Conservation (phyloP, 2,113 vertebrate genomes). For the Dipodomys spectabilis region DNA sequence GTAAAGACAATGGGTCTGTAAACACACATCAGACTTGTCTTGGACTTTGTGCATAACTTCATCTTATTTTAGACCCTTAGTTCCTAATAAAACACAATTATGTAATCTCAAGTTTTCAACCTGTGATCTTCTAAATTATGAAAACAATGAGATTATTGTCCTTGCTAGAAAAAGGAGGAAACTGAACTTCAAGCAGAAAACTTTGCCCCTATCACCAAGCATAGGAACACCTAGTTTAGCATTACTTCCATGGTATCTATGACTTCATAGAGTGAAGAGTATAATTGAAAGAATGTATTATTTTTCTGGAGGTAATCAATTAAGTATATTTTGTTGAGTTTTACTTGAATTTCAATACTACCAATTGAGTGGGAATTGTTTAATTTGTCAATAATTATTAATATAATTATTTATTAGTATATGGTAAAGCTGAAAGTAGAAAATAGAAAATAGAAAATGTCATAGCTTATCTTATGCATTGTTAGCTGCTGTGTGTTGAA, state of each 20-base stretch:
- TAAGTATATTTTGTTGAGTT: not conserved
- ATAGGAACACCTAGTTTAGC: not conserved
- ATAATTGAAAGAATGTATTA: not conserved
- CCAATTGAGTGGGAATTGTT: not conserved
- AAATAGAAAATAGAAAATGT: not conserved
- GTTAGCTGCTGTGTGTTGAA: slow-evolving; percentile 22
- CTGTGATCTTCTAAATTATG: not conserved
- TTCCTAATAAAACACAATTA: slow-evolving; percentile 27
- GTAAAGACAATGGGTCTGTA: not conserved
- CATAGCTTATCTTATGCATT: not conserved
- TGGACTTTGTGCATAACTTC: not conserved
- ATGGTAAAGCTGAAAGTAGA: not conserved
- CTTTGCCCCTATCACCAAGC: not conserved
- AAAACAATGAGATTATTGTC: not conserved
- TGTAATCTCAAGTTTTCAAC: not conserved
- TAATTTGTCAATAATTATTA: not conserved
- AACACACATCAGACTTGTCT: not conserved
- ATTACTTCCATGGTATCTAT: not conserved
- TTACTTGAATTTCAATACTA: not conserved
- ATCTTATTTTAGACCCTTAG: not conserved
- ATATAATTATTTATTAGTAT: not conserved
- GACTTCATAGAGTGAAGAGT: not conserved
- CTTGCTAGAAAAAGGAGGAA: not conserved
- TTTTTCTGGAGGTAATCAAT: not conserved
- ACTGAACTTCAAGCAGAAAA: not conserved